Percentiles rank a stretch among this genome's conserved stretches.
These are phyloP conservation scores for Macrosteles quadrilineatus DNA, from an alignment of 1,140 invertebrate species.

Conservation along the genomic window DNA sequence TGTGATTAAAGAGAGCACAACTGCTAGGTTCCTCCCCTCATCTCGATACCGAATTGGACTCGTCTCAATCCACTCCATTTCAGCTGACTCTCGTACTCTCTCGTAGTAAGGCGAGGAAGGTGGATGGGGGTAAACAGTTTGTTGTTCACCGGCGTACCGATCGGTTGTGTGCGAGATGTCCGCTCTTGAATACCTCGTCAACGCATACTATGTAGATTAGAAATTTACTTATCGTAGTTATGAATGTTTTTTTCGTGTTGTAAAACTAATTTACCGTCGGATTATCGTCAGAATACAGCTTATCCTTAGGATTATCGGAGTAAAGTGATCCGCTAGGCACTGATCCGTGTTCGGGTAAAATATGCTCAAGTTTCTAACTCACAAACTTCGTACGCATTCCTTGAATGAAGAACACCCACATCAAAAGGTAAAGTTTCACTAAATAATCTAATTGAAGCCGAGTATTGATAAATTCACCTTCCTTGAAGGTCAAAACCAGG, in stretches of 20 bases:
- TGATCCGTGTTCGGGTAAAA: constrained; percentile 48
- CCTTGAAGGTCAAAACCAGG: constrained; percentile 43
- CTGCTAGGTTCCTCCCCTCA: constrained; percentile 46
- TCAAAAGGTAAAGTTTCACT: constrained; percentile 57
- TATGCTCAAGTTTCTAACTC: constrained; percentile 79
- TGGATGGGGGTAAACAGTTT: constrained; percentile 52
- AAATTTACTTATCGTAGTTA: constrained; percentile 10
- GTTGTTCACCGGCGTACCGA: constrained; percentile 51
- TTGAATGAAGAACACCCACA: constrained; percentile 73
- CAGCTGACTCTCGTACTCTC: constrained; percentile 55
- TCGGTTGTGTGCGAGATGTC: constrained; percentile 45
- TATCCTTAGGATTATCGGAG: constrained; percentile 20
- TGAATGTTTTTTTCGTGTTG: constrained; percentile 1
- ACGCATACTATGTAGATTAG: constrained; percentile 28
- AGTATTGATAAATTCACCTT: constrained; percentile 37
- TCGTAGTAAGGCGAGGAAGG: constrained; percentile 51
- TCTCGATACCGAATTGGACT: constrained; percentile 53
- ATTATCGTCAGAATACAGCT: neutral
- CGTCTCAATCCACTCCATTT: constrained; percentile 52
- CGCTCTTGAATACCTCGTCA: constrained; percentile 3
- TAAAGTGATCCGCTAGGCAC: constrained; percentile 24
- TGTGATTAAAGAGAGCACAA: constrained; percentile 19
- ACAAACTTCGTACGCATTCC: constrained; percentile 76
- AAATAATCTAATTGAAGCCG: constrained; percentile 41
- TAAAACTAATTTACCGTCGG: neutral